These are phyloP conservation scores for Thymelicus sylvestris DNA, from an alignment of 2,888 invertebrate species.

Conservation along the genomic window DNA sequence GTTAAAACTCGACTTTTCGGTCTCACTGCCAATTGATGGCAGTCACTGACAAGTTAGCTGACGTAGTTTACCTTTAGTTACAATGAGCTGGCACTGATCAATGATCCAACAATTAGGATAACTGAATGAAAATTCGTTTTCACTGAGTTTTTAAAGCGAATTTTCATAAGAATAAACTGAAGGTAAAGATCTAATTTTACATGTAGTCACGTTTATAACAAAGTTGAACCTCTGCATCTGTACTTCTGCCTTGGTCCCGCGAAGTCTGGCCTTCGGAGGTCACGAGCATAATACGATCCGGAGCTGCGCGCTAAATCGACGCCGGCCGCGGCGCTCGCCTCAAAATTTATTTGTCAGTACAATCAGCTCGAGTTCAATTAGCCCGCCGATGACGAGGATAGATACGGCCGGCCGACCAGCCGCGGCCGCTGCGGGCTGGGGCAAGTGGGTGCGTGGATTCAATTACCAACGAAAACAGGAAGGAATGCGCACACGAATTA, in stretches of 20 bases:
- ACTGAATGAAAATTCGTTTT: no score
- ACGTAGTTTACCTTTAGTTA: no score
- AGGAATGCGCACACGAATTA: not conserved
- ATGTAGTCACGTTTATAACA: not conserved
- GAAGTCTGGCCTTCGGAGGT: conserved; percentile 29
- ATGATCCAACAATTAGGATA: no score
- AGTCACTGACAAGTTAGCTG: no score
- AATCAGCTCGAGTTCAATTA: conserved; percentile 34
- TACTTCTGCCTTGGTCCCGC: conserved; percentile 7
- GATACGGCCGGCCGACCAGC: conserved; percentile 12
- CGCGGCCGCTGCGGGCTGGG: not conserved
- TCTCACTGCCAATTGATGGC: no score
- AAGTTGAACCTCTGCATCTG: conserved; percentile 2
- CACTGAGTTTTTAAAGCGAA: no score
- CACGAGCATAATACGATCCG: conserved; percentile 33
- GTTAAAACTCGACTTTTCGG: no score
- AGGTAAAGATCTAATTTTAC: no score
- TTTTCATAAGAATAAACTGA: no score
- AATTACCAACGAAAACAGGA: conserved; percentile 21
- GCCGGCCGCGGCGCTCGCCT: conserved; percentile 25
- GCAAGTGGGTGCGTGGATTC: conserved; percentile 26
- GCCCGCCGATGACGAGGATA: conserved; percentile 30
- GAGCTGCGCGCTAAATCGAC: conserved; percentile 24
- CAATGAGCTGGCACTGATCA: no score
- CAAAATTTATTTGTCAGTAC: conserved; percentile 36